Evolutionary conservation across 2,113 vertebrate genomes (phyloP).

Genomic region (Oophaga pumilio): DNA sequence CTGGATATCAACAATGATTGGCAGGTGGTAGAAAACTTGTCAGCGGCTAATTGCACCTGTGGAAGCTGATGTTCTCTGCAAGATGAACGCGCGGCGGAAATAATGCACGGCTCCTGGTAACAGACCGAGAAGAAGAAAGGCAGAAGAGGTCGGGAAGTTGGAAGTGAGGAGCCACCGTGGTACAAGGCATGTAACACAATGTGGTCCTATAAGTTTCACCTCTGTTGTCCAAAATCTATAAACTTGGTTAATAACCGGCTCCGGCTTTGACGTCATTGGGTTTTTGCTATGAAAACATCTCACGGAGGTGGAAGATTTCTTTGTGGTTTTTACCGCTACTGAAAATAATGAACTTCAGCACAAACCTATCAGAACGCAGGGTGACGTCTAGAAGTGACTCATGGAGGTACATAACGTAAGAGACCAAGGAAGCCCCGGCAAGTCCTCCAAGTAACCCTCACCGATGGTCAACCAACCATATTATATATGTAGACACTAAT

Average conservation of each 20-base stretch:
- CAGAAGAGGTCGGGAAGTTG: not conserved
- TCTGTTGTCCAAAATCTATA: not conserved
- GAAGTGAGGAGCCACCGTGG: not conserved
- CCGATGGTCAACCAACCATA: not conserved
- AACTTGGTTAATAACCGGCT: not conserved
- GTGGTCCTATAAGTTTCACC: not conserved
- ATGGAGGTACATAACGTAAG: not conserved
- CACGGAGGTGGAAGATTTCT: not conserved
- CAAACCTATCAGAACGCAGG: not conserved
- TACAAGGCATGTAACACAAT: not conserved
- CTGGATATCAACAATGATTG: conserved; percentile 80
- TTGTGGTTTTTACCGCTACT: not conserved
- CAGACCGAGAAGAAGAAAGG: not conserved
- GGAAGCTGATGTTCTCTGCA: conserved; percentile 65
- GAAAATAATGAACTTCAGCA: not conserved
- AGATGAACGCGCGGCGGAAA: not conserved
- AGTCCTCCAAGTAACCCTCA: not conserved
- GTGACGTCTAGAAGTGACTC: not conserved
- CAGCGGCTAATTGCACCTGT: conserved; percentile 79
- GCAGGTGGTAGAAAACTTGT: conserved; percentile 84
- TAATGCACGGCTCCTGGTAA: conserved; percentile 10
- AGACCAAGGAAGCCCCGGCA: not conserved
- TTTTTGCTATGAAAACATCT: not conserved
- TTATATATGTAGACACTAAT: not conserved
- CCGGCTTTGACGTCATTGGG: not conserved